These are phyloP conservation scores for Rallus limicola DNA, from an alignment of 2,113 vertebrate genomes.

Conservation along the genomic window DNA sequence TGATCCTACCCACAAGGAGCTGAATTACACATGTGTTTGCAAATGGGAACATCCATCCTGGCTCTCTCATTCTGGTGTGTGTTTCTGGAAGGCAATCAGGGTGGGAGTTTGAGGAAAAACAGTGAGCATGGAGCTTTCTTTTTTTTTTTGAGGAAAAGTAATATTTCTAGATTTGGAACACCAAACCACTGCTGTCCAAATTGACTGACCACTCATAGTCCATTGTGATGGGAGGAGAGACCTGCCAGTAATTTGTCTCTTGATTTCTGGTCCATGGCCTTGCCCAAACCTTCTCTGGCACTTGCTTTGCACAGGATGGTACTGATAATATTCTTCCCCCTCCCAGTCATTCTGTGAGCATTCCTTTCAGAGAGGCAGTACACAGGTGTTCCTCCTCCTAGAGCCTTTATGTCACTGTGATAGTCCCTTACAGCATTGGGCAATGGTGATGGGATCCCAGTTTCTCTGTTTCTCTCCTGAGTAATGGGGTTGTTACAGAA, in stretches of 20 bases:
- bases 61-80: background rate
- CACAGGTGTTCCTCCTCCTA: background rate
- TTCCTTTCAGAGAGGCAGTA: background rate
- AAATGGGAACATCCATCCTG: background rate
- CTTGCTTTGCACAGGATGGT: background rate
- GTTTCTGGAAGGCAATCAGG: background rate
- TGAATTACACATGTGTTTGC: background rate
- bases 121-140: too few relatives aligned
- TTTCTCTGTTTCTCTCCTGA: background rate
- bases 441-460: background rate
- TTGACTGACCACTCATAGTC: background rate
- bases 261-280: background rate
- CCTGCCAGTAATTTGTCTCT: background rate
- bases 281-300: background rate
- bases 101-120: background rate
- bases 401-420: background rate
- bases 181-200: background rate
- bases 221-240: background rate
- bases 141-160: background rate
- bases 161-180: background rate
- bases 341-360: background rate
- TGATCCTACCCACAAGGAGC: background rate
- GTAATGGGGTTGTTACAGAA: background rate
- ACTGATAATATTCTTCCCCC: too few relatives aligned
- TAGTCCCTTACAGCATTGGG: background rate